Base-by-base conservation (phyloP, 2,797 vertebrate genomes). In the Agapornis canus region DNA sequence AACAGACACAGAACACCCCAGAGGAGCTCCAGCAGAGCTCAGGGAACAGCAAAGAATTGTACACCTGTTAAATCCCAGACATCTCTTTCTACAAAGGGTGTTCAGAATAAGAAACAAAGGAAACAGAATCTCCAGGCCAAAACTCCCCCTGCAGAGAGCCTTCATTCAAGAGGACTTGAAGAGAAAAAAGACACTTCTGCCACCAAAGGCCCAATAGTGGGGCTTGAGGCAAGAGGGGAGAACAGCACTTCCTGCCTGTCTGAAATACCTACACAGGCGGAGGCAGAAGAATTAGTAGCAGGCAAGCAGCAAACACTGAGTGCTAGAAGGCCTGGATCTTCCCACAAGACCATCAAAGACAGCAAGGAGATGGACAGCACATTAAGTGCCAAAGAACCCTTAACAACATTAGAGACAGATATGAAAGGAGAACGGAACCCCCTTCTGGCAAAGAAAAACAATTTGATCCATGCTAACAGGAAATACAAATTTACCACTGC, bases 401-500 rank as follows among this genome's bases (percentile, higher is more conserved):
- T 88, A 52, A 43, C 54, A 27, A 80, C 90, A 10, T 45, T 52
- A 54, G 72, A 17, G 20, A 57, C 87, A 56, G 82, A 85, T n/a
- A 64, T 40, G 22, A 96, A 94, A 91, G 82, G 42, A 29, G 84
- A 95, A 60, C 64, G 95, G 42, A 95, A 92, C 27, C 26, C 37
- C 8, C 35, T 68, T 43, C 75, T 65, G n/a, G 51, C 81, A 37
- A 85, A 95, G 26, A 95, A 54, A 60, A 91, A 25, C 70, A 93
- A 63, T 18, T 10, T 89, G 32, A 89, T 96, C 31, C 84, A 78
- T 9, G 16, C 64, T 40, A 97, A 96, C 65, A 97, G 95, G 45
- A 97, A 96, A 77, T 96, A 95, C 25, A 97, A 96, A 83, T 97
- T 94, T 69, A 95, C 94, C 72, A 25, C 42, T 13, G 15, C 90